Percentiles rank a stretch among this genome's conserved stretches.
phyloP scores from a whole-genome alignment of 1,140 invertebrate species.

The Saxidomus purpurata region DNA sequence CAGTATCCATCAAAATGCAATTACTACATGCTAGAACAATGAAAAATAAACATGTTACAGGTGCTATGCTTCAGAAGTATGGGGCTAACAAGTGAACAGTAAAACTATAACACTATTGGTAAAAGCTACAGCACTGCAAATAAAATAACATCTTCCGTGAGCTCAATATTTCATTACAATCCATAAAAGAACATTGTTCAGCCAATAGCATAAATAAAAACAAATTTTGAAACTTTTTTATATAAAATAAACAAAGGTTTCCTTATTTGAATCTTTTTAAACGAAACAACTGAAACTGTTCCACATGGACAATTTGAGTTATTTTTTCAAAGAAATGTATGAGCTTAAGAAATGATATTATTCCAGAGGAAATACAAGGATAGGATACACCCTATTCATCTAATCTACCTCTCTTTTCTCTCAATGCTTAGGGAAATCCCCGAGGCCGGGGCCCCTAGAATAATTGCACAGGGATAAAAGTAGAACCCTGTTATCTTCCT shows the following conservation, averaged over 20 bases:
- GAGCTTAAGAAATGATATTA: slow-evolving; percentile 14
- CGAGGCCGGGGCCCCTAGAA: slow-evolving; percentile 79
- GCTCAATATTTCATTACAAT: not conserved
- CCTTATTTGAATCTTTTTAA: too few relatives aligned
- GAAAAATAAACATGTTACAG: slow-evolving; percentile 1
- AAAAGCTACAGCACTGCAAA: not conserved
- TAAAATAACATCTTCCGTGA: not conserved
- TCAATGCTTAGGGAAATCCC: slow-evolving; percentile 77
- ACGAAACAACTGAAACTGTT: too few relatives aligned
- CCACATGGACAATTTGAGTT: too few relatives aligned
- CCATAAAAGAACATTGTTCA: too few relatives aligned
- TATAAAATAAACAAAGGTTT: too few relatives aligned
- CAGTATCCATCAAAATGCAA: not conserved
- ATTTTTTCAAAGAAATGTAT: not conserved
- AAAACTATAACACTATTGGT: not conserved
- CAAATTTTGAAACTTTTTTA: too few relatives aligned
- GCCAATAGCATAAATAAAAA: too few relatives aligned
- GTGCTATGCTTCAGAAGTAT: slow-evolving; percentile 14
- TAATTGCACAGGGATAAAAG: slow-evolving; percentile 75
- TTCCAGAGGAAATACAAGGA: not conserved
- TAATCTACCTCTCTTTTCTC: slow-evolving; percentile 81
- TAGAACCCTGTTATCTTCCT: slow-evolving; percentile 81
- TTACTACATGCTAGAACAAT: not conserved
- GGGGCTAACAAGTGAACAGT: not conserved
- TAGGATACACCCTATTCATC: not conserved